A percentile compares a stretch with the other conserved stretches of the same genome.
phyloP scores from a whole-genome alignment of 2,888 invertebrate species.

The Cantharis nigra region DNA sequence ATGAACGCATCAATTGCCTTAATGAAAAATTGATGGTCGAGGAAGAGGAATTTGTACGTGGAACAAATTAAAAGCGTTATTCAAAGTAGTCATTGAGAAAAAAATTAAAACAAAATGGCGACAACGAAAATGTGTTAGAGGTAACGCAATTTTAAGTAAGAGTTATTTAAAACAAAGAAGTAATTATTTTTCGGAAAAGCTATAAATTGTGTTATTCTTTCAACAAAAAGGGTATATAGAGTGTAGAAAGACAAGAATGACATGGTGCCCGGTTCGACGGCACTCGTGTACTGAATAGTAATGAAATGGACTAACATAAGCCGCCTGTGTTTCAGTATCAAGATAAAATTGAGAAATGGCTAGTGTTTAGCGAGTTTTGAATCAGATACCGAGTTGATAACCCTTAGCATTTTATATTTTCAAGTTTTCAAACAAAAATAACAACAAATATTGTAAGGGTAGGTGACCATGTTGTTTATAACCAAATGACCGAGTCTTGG shows the following conservation, averaged over 20 bases:
- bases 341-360: constrained; percentile 19
- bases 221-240: constrained; percentile 51
- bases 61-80: not conserved
- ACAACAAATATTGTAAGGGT: not conserved
- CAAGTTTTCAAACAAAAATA: constrained; percentile 4
- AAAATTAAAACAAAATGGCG: not conserved
- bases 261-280: constrained; percentile 53
- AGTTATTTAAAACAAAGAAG: constrained; percentile 27
- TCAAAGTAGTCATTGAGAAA: not conserved
- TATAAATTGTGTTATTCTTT: constrained; percentile 54
- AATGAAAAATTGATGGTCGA: not conserved
- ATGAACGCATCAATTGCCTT: not conserved
- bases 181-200: constrained; percentile 42
- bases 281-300: constrained; percentile 53
- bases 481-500: constrained; percentile 16
- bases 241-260: constrained; percentile 55
- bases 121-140: not conserved
- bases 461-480: constrained; percentile 12
- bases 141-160: not conserved
- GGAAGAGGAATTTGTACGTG: not conserved
- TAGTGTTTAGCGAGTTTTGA: constrained; percentile 23
- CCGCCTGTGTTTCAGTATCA: constrained; percentile 25
- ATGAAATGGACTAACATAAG: constrained; percentile 42
- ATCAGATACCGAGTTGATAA: constrained; percentile 10
- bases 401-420: constrained; percentile 7